Base-by-base conservation (phyloP, 2,888 invertebrate species). In the Eupithecia abbreviata region DNA sequence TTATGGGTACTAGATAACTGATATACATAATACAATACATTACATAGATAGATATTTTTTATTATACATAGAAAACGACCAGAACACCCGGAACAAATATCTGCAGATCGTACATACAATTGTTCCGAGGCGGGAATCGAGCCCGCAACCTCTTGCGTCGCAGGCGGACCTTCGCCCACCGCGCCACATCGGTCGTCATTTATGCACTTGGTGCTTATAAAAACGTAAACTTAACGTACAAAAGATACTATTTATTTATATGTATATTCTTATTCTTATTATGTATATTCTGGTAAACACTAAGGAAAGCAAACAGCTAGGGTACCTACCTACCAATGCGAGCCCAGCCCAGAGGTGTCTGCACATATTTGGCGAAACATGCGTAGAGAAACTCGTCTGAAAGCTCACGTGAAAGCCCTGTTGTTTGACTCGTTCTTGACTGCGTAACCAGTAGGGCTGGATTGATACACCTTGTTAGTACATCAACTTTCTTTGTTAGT, bases 331-430 rank as follows among this genome's bases (percentile, higher is more conserved):
- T 65, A 30, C 42, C 3, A 67, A n/a, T 6, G 7, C 3, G 13
- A 10, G 45, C 42, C 66, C 66, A 68, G n/a, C n/a, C 69, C 47
- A 5, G 12, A 47, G 9, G 12, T 18, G 69, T 47, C 13, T 43
- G 51, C 65, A 66, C 75, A 55, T 71, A 71, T 75, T 75, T 75
- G 75, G 75, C 42, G 65, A 75, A 70, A 66, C 71, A 18, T 67
- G 69, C 41, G 55, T 43, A 18, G 75, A 67, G 75, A 75, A 75
- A 71, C 75, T 55, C 45, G 71, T 55, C 18, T 75, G 75, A 75
- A 75, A 71, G 75, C 66, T 43, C 65, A 15, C 51, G 70, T 66
- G 74, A 71, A 74, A 71, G 71, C 71, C 58, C 71, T 51, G 62
- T 49, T 65, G 49, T 49, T 51, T 69, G 58, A 69, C 69, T 45